Percentiles rank a stretch among this genome's conserved stretches.
These are phyloP conservation scores for Eulemur mongoz DNA, from an alignment of 2,797 vertebrate species.

Conservation along the genomic window DNA sequence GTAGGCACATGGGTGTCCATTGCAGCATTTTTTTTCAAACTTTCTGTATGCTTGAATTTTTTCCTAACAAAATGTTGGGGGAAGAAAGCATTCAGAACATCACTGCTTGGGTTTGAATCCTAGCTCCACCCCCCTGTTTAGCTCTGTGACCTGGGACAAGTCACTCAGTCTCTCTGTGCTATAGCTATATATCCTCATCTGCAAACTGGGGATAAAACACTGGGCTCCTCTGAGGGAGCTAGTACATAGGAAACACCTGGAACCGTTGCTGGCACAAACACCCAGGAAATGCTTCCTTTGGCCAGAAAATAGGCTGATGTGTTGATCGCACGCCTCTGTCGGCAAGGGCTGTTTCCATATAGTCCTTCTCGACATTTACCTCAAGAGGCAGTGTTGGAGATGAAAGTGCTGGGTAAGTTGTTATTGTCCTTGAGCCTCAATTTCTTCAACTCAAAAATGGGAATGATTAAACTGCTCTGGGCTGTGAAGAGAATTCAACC, in stretches of 20 bases:
- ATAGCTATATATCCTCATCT: not conserved
- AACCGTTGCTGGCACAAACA: not conserved
- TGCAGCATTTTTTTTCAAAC: not conserved
- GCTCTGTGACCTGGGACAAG: not conserved
- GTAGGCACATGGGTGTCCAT: not conserved
- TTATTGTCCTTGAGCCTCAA: not conserved
- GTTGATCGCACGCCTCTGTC: not conserved
- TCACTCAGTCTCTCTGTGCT: not conserved
- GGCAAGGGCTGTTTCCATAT: not conserved
- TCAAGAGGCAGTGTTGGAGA: not conserved
- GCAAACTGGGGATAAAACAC: not conserved
- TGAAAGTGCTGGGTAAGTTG: fast-evolving
- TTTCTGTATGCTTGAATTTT: not conserved
- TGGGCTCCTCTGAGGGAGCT: not conserved
- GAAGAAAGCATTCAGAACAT: not conserved
- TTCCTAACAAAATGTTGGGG: not conserved
- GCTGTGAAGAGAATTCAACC: not conserved
- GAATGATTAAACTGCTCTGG: not conserved
- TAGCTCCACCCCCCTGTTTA: not conserved
- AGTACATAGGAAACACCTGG: not conserved
- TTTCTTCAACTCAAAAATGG: not conserved
- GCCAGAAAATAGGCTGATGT: not conserved
- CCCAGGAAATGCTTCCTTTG: not conserved
- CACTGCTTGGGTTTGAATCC: not conserved
- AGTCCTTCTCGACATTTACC: not conserved